phyloP scores from a whole-genome alignment of 2,888 invertebrate genomes.

The Aricia artaxerxes region DNA sequence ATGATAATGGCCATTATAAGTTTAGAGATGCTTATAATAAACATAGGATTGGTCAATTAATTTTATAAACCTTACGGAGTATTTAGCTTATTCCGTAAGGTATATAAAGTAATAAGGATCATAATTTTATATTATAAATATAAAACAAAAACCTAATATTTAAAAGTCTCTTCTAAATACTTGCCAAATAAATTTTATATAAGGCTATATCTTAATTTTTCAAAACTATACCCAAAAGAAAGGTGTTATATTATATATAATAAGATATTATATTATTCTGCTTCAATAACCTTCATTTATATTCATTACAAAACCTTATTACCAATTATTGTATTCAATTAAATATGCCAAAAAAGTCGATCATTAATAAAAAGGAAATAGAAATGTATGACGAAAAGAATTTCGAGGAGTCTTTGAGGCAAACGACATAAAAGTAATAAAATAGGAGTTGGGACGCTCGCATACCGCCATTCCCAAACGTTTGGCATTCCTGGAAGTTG shows the following conservation, averaged over 20 bases:
- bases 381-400: slow-evolving; percentile 27
- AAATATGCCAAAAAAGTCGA: neutral
- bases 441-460: slow-evolving; percentile 54
- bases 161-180: too few species aligned
- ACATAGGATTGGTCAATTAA: slow-evolving; percentile 1
- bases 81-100: neutral
- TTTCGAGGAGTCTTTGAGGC: slow-evolving; percentile 46
- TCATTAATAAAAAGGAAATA: neutral
- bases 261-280: too few species aligned
- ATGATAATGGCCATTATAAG: neutral
- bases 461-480: slow-evolving; percentile 57
- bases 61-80: neutral
- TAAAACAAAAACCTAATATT: too few species aligned
- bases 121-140: neutral
- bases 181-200: too few species aligned
- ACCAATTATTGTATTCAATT: neutral
- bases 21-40: neutral
- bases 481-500: slow-evolving; percentile 55
- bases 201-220: too few species aligned
- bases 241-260: too few species aligned
- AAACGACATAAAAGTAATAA: slow-evolving; percentile 65
- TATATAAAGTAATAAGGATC: neutral
- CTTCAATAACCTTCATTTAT: neutral
- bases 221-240: neutral
- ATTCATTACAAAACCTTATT: neutral